Evolutionary conservation across 2,888 invertebrate species (phyloP), one percentile per base, ranked within the genome.

Genomic region (Pilophorus perplexus): DNA sequence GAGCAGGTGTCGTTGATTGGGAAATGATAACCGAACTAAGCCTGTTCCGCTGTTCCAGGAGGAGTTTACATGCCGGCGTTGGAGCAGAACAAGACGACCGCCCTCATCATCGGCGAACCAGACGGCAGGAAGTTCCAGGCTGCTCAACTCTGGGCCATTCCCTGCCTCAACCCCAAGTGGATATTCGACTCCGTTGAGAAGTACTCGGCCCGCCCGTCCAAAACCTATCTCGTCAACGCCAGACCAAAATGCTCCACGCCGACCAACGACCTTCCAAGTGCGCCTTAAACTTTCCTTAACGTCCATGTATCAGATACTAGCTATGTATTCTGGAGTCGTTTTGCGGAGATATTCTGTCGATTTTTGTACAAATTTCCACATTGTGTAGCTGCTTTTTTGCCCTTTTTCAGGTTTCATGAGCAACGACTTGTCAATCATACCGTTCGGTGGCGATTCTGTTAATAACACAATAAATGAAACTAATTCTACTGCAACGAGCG

Each of bases 101-200:
- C 85, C 48, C 78, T 84, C 38, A 75, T 85, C 16, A 75, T 83
- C 12, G 74, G 80, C 27, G 78, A 80, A 12, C 77, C 80, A 1
- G 76, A 82, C 71, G 89, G 90, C 55, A 86, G 88, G 42, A 93
- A 93, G 75, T 86, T 85, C 73, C 85, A 78, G 66, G 81, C 77
- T 75, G 85, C 85, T 0, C 75, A 77, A 64, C 78, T 79, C 62
- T 83, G 83, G 78, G 78, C 79, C 38, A 78, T 86, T n/a, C 81
- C 84, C 38, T 90, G 93, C 73, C 85, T 95, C 0, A 79, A 81
- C 12, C 82, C 87, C 0, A 79, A 85, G 1, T 96, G 96, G 95
- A 80, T 94, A 38, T 81, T 82, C 64, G 88, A 91, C 27, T 91
- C 90, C n/a, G 80, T 87, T 0, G 79, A 82, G 23, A 82, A 81